Base-by-base conservation (phyloP, 2,797 vertebrate genomes). In the Loriculus beryllinus region DNA sequence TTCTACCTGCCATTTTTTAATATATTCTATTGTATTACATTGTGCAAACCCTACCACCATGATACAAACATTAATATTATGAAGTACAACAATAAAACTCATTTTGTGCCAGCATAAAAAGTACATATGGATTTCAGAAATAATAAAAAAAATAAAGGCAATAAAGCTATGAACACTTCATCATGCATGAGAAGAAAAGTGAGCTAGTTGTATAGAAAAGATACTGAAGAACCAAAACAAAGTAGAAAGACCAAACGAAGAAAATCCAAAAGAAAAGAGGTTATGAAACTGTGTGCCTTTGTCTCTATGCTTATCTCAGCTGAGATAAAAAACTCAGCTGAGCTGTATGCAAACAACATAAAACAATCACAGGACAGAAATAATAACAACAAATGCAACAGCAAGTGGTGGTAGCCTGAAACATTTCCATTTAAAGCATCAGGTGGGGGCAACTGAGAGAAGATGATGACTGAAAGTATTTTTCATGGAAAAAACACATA, bases 61-160 rank as follows among this genome's bases (percentile, higher is more conserved):
- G 67, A 96, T 88, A 76, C 88, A 96, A 95, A 91, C 95, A 93
- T 96, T 97, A 96, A 97, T 95, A 96, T 56, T 86, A 47, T 69
- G 51, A 96, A 96, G 68, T 71, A 69, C 39, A 62, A 86, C 37
- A 72, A 96, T 95, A 96, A 97, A 96, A 93, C 72, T 93, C 82
- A 65, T 80, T 92, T 70, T 88, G 56, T 67, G 87, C 83, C 84
- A 79, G 87, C 70, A 93, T 89, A 88, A 96, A 96, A 96, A 79
- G 42, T 84, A 89, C 67, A 25, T 10, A 19, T 9, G 91, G 81
- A 81, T 65, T 89, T 86, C 33, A 92, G 71, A 91, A 92, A 85
- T 68, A 4, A 43, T 74, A 57, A 39, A 65, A 22, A 51, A 48
- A 65, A 35, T 12, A 82, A 63, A 86, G 45, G 39, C 29, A 94